These are phyloP conservation scores for Quadroppia sp. DNA, from an alignment of 2,888 invertebrate species.

Conservation along the genomic window DNA sequence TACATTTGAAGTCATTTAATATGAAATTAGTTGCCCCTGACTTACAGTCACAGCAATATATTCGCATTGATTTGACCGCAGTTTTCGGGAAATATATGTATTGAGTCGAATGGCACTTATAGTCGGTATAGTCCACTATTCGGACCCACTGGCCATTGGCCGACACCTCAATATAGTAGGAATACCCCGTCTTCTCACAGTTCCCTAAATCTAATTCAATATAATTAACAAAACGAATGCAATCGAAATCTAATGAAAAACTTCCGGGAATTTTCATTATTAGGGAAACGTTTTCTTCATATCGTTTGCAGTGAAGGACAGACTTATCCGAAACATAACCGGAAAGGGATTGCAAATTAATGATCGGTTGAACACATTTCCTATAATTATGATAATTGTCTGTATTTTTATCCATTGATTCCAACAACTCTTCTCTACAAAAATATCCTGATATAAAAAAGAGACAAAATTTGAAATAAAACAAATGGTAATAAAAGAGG, in stretches of 20 bases:
- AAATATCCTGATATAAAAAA: background rate
- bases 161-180: slow-evolving; percentile 21
- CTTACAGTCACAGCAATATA: slow-evolving; percentile 1
- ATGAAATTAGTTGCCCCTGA: slow-evolving; percentile 22
- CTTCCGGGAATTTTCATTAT: background rate
- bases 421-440: slow-evolving; percentile 1
- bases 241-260: background rate
- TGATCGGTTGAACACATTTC: background rate
- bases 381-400: background rate
- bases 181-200: slow-evolving; percentile 23
- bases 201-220: slow-evolving; percentile 25
- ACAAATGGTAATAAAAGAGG: background rate
- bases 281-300: slow-evolving; percentile 8
- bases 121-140: slow-evolving; percentile 22
- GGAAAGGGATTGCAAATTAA: background rate
- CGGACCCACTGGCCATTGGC: slow-evolving; percentile 1
- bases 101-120: slow-evolving; percentile 13
- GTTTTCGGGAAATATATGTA: slow-evolving; percentile 10
- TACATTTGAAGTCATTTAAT: slow-evolving; percentile 18
- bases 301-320: background rate
- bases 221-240: slow-evolving; percentile 12
- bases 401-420: background rate
- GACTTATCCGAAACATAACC: background rate
- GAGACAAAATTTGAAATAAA: background rate
- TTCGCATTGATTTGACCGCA: background rate